phyloP scores from a whole-genome alignment of 2,888 invertebrate species.

The Eilema griseolum region DNA sequence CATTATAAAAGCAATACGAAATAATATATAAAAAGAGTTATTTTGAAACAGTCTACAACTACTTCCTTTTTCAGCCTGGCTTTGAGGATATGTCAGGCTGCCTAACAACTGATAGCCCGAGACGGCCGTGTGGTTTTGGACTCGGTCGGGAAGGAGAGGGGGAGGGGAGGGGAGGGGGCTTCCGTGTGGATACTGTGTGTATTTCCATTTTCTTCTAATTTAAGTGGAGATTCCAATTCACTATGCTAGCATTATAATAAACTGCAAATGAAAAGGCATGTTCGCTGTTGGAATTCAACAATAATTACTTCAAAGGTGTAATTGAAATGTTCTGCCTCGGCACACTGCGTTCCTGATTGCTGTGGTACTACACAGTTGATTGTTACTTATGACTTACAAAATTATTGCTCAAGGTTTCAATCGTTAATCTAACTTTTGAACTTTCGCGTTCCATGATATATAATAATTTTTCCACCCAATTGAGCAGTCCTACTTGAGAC shows the following conservation, averaged over 20 bases:
- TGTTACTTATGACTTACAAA: too few relatives aligned
- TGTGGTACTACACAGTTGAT: neutral
- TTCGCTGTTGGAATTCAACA: constrained; percentile 1
- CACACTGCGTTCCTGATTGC: neutral
- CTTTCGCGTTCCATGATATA: too few relatives aligned
- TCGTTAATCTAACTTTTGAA: too few relatives aligned
- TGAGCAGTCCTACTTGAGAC: too few relatives aligned
- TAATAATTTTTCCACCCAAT: too few relatives aligned
- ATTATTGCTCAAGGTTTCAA: too few relatives aligned
- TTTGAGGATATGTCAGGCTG: neutral
- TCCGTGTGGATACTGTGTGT: too few relatives aligned
- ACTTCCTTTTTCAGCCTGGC: neutral
- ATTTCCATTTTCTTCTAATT: neutral
- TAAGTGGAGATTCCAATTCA: neutral
- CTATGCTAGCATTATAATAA: neutral
- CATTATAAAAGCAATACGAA: too few relatives aligned
- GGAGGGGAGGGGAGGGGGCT: too few relatives aligned
- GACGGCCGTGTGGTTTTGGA: too few relatives aligned
- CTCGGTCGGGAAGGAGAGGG: too few relatives aligned
- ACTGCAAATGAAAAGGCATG: constrained; percentile 14
- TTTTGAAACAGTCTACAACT: neutral
- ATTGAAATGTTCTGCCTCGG: constrained; percentile 9
- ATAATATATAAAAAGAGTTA: neutral
- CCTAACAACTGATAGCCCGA: too few relatives aligned
- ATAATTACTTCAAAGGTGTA: constrained; percentile 11